Conservation (phyloP, 2,797 vertebrate species). For the Labeo calbasu region DNA sequence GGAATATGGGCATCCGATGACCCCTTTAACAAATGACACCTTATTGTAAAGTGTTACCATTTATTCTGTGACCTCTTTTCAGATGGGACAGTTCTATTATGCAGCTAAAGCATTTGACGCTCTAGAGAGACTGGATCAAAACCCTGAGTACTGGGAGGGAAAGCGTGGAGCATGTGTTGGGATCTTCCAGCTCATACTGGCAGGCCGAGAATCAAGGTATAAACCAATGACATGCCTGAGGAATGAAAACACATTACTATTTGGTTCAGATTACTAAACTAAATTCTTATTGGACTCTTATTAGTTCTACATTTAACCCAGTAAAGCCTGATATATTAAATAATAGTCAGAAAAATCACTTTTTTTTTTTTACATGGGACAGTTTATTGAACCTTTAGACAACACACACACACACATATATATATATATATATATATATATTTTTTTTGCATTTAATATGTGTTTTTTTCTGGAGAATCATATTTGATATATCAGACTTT, state of each 20-base stretch:
- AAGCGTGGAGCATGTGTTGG: slow-evolving; percentile 97
- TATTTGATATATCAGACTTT: background rate
- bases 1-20: too few species aligned
- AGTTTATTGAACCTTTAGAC: background rate
- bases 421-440: background rate
- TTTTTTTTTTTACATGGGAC: background rate
- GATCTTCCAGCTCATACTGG: slow-evolving; percentile 95
- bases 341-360: background rate
- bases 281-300: background rate
- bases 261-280: background rate
- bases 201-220: slow-evolving; percentile 92
- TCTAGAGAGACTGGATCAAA: slow-evolving; percentile 91
- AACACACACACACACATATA: too few species aligned
- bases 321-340: background rate
- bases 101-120: slow-evolving; percentile 95
- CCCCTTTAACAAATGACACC: too few species aligned
- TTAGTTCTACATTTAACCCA: background rate
- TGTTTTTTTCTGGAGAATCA: background rate
- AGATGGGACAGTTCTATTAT: slow-evolving; percentile 98
- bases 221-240: slow-evolving; percentile 49
- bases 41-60: too few species aligned
- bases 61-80: slow-evolving; percentile 47
- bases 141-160: slow-evolving; percentile 95
- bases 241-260: background rate
- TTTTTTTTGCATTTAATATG: too few species aligned